Evolutionary conservation across 2,113 vertebrate species (phyloP), one percentile per base, ranked within the genome.

Genomic region (Lutjanus erythropterus): DNA sequence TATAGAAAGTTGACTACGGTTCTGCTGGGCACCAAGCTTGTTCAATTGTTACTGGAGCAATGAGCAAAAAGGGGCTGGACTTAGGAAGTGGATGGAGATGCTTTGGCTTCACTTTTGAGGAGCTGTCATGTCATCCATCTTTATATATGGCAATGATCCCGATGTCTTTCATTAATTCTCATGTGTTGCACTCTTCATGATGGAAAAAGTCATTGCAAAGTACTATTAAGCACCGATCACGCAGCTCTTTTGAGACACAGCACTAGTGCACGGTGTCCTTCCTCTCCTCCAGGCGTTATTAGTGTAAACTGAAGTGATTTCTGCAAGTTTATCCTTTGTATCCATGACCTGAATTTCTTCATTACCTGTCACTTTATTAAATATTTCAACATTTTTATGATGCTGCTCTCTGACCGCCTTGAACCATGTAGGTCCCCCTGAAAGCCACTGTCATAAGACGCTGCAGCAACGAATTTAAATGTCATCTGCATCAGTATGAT

Each of bases 391-490:
- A 47, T 47, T 23, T 56, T 21, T 8, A 35, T 2, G 4, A 37
- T 9, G 1, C 52, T 16, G 6, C 8, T 47, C 27, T 79, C n/a
- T 14, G 27, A 7, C 42, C 42, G 9, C 2, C 50, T 31, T 1
- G 16, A 16, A 39, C 58, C 23, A 61, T 31, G 31, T 27, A n/a
- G 23, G 10, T 55, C 35, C 19, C 9, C 5, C 5, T 58, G 33
- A 23, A 35, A 23, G 15, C 59, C 53, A 5, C 62, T 0, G 12
- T 39, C 53, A 14, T 12, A 3, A 33, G 12, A 29, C 6, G 0
- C 27, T 29, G 29, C 68, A 61, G 62, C 47, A 1, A 2, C 58
- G 23, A 84, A 62, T 42, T 42, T 12, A 70, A 71, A 80, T 52
- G 61, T 35, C 56, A 60, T 62, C 39, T 46, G n/a, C n/a, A 7